These are phyloP conservation scores for Erebia palarica DNA, from an alignment of 2,888 invertebrate species.

Conservation along the genomic window DNA sequence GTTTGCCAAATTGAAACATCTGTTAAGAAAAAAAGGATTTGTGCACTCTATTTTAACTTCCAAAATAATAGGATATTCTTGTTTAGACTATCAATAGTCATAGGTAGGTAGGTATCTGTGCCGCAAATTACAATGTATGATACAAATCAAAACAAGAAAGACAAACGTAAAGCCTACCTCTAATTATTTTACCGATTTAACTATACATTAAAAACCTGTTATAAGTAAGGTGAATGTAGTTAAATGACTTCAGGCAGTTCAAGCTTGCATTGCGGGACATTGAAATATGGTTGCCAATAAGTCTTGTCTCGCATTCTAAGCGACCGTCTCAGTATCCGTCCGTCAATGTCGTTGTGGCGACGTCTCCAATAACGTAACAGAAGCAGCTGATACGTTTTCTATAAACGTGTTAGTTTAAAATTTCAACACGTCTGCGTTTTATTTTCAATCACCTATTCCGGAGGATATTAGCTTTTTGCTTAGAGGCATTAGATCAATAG, in stretches of 20 bases:
- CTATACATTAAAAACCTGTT: no score
- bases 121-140: no score
- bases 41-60: not conserved
- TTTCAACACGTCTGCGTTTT: not conserved
- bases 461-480: not conserved
- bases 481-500: not conserved
- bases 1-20: not conserved
- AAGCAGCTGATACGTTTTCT: constrained; percentile 1
- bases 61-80: not conserved
- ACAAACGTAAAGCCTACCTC: no score
- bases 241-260: constrained; percentile 29
- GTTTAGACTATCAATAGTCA: not conserved
- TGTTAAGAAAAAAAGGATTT: constrained; percentile 1
- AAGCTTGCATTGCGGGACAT: constrained; percentile 48
- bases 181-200: no score
- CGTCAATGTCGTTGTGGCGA: constrained; percentile 26
- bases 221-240: constrained; percentile 20
- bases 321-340: constrained; percentile 26
- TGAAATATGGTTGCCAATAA: constrained; percentile 66
- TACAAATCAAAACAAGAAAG: no score
- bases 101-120: no score
- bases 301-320: constrained; percentile 60
- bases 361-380: constrained; percentile 2
- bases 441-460: not conserved
- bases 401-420: not conserved